Percentiles rank a stretch among this genome's conserved stretches.
Conservation (phyloP, 2,113 vertebrate species). For the Platichthys stellatus region DNA sequence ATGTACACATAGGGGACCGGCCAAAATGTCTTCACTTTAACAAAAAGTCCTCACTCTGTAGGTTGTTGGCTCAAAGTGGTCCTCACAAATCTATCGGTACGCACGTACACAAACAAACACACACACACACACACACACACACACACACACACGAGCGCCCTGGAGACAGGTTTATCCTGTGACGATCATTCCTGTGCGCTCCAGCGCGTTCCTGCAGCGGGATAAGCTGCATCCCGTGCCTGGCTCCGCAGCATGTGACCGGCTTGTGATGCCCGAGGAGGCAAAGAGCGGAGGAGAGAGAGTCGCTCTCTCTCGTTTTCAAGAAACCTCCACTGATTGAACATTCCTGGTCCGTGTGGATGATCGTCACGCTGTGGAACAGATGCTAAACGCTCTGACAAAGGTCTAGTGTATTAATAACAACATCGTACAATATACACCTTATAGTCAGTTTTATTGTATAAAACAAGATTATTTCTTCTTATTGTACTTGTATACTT, state of each 20-base stretch:
- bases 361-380: constrained; percentile 46
- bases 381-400: neutral
- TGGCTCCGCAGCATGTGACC: constrained; percentile 77
- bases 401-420: neutral
- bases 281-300: neutral
- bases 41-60: too few relatives aligned
- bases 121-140: neutral
- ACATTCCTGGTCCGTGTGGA: constrained; percentile 12
- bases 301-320: neutral
- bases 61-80: too few relatives aligned
- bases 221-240: constrained; percentile 80
- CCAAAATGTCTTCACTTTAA: too few relatives aligned
- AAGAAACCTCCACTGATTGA: neutral
- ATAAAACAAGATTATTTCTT: too few relatives aligned
- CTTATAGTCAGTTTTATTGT: too few relatives aligned
- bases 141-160: constrained; percentile 39
- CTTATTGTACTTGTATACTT: too few relatives aligned
- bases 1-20: too few relatives aligned
- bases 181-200: constrained; percentile 74
- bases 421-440: too few relatives aligned
- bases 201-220: constrained; percentile 49
- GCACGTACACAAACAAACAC: neutral
- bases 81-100: constrained; percentile 2
- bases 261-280: constrained; percentile 61
- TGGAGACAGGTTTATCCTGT: constrained; percentile 70